Conservation (phyloP, 2,113 vertebrate species). For the Aphelocoma coerulescens region DNA sequence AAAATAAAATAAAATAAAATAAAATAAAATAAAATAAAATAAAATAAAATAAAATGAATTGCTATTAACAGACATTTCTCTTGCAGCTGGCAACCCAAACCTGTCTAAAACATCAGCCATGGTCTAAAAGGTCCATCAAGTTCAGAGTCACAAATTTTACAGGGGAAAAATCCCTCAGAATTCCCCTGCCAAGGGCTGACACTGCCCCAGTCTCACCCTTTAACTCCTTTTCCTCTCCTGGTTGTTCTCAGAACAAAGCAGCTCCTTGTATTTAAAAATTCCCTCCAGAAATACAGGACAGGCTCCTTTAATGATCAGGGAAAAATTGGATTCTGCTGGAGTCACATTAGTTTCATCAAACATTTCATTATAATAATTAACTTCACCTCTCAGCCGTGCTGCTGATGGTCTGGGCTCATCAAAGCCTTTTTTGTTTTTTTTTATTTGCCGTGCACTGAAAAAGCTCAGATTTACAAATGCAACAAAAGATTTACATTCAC, state of each 20-base stretch:
- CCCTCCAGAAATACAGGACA: not conserved
- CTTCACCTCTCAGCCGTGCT: not conserved
- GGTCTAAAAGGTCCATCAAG: not conserved
- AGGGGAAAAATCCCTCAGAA: not conserved
- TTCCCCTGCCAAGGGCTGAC: not conserved
- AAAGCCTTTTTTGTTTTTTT: not conserved
- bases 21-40: not conserved
- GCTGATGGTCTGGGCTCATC: not conserved
- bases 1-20: not conserved
- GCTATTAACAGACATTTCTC: not conserved
- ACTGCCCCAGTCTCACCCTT: not conserved
- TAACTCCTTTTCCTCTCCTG: not conserved
- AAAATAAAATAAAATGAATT: not conserved
- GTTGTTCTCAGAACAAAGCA: not conserved
- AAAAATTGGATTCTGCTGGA: constrained; percentile 1
- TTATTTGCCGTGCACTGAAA: not conserved
- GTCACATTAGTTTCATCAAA: constrained; percentile 30
- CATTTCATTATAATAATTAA: constrained; percentile 49
- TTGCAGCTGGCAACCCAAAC: not conserved
- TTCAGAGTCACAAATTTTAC: not conserved
- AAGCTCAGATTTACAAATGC: not conserved
- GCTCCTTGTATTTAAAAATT: not conserved
- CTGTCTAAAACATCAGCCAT: not conserved
- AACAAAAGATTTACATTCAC: not conserved
- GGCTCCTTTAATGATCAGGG: not conserved